Evolutionary conservation across 2,797 vertebrate genomes (phyloP).

Genomic region (Eulemur mongoz): DNA sequence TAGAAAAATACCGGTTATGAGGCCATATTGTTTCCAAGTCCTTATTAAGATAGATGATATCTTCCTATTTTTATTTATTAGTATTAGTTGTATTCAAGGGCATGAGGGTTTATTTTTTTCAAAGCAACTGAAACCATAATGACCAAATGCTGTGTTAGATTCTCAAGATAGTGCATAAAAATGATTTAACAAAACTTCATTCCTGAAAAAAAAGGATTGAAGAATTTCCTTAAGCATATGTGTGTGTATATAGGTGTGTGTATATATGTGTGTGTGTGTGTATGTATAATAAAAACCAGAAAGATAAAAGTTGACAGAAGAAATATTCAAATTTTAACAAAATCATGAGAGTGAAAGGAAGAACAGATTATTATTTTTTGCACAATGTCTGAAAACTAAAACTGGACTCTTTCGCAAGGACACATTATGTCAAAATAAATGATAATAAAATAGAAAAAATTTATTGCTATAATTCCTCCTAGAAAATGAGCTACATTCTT

Average conservation of each 20-base stretch:
- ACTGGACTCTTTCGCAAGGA: neutral
- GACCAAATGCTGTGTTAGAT: neutral
- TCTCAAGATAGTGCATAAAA: neutral
- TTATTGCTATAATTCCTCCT: neutral
- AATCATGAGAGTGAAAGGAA: neutral
- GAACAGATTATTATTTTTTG: neutral
- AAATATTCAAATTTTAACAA: conserved; percentile 27
- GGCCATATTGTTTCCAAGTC: neutral
- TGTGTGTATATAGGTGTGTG: neutral
- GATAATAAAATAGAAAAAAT: neutral
- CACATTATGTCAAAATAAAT: neutral
- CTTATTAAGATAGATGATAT: neutral
- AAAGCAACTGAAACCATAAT: neutral
- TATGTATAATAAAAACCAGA: neutral
- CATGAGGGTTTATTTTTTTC: neutral
- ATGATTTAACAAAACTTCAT: neutral
- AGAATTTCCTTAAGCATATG: neutral
- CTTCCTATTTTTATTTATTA: conserved; percentile 4
- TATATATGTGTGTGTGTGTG: neutral
- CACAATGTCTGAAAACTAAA: neutral
- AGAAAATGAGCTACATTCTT: neutral
- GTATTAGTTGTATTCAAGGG: neutral
- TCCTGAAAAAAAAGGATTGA: neutral
- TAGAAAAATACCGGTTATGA: neutral
- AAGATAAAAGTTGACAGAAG: neutral